Evolutionary conservation across 2,888 invertebrate species (phyloP).

Genomic region (Drosophila parthenogenetica): DNA sequence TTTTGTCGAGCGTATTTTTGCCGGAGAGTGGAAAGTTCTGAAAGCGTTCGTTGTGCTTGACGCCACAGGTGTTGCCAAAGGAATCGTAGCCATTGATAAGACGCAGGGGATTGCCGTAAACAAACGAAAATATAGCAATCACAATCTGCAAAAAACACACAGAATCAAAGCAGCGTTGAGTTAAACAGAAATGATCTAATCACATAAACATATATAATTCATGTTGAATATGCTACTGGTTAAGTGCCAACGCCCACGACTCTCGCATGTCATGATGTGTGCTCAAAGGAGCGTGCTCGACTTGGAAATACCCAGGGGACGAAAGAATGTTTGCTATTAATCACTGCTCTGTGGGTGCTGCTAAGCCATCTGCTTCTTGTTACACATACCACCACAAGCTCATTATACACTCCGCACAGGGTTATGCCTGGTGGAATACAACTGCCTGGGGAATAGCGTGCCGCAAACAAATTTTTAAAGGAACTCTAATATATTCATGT

Average conservation of each 20-base stretch:
- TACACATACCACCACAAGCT: too few species aligned
- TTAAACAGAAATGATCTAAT: conserved; percentile 38
- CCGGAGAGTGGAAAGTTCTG: conserved; percentile 92
- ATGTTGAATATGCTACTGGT: conserved; percentile 24
- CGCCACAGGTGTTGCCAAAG: conserved; percentile 97
- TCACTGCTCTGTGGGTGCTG: too few species aligned
- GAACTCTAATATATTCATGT: conserved; percentile 28
- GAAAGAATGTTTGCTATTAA: not conserved
- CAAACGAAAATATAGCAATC: conserved; percentile 94
- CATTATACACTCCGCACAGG: too few species aligned
- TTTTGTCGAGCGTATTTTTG: conserved; percentile 91
- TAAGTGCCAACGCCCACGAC: conserved; percentile 57
- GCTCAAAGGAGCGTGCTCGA: not conserved
- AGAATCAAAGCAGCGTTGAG: conserved; percentile 19
- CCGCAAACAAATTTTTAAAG: conserved; percentile 28
- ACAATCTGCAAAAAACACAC: conserved; percentile 87
- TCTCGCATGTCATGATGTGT: conserved; percentile 35
- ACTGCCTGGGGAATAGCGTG: conserved; percentile 53
- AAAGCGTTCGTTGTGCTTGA: conserved; percentile 90
- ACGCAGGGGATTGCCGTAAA: conserved; percentile 93
- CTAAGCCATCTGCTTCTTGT: too few species aligned
- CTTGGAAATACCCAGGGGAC: not conserved
- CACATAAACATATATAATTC: conserved; percentile 8
- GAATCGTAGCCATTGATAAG: conserved; percentile 96
- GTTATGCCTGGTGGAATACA: too few species aligned